Conservation (phyloP, 2,797 vertebrate species). For the Sebastes melanostomus region DNA sequence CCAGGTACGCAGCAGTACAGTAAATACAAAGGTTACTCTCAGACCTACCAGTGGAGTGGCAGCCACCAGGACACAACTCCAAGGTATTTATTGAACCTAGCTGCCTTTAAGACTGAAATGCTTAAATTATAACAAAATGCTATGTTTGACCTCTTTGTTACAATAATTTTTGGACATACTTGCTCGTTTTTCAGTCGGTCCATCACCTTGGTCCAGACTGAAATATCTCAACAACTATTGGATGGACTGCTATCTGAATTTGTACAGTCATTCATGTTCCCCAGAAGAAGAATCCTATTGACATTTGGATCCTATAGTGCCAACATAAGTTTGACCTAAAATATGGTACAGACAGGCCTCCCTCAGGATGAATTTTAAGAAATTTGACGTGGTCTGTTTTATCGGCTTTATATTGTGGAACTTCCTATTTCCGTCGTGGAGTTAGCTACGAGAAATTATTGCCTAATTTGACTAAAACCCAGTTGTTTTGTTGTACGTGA, state of each 20-base stretch:
- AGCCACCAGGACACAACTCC: conserved; percentile 63
- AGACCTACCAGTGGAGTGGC: conserved; percentile 76
- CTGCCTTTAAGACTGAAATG: not conserved
- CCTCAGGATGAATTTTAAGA: not conserved
- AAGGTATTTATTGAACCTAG: conserved; percentile 51
- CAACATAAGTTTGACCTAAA: not conserved
- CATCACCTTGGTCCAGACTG: not conserved
- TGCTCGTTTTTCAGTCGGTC: not conserved
- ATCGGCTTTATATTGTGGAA: not conserved
- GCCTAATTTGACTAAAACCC: not conserved
- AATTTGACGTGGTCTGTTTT: not conserved
- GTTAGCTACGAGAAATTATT: not conserved
- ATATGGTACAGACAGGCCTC: not conserved
- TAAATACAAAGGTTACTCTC: conserved; percentile 73
- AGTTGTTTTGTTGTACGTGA: not conserved
- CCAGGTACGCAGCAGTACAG: conserved; percentile 89
- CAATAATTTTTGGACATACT: not conserved
- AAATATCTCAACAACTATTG: not conserved
- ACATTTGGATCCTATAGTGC: not conserved
- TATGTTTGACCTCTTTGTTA: not conserved
- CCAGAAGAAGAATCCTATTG: not conserved
- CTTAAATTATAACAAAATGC: not conserved
- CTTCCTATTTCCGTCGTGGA: not conserved
- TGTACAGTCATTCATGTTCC: not conserved
- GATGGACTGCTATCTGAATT: not conserved